Conservation (phyloP, 1,140 invertebrate genomes). For the Galleria mellonella region DNA sequence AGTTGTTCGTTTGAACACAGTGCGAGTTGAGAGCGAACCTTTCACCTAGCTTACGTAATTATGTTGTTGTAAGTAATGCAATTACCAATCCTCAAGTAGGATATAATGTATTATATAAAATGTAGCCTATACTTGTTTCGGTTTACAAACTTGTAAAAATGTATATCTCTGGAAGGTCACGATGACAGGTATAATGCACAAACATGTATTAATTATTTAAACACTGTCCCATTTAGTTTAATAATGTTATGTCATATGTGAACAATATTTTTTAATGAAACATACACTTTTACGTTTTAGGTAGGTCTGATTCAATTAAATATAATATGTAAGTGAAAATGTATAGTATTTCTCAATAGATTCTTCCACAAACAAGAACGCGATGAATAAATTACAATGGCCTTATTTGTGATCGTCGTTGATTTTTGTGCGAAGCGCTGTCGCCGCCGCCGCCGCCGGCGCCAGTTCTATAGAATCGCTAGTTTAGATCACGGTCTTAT, state of each 20-base stretch:
- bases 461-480: conserved; percentile 44
- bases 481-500: conserved; percentile 42
- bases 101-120: conserved; percentile 46
- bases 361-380: conserved; percentile 48
- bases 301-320: conserved; percentile 67
- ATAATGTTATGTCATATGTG: conserved; percentile 56
- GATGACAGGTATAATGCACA: conserved; percentile 60
- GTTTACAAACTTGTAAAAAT: conserved; percentile 47
- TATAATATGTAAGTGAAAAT: conserved; percentile 62
- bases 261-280: conserved; percentile 59
- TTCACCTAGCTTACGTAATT: conserved; percentile 44
- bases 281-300: conserved; percentile 56
- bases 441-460: conserved; percentile 10
- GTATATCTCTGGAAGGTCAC: conserved; percentile 43
- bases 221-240: conserved; percentile 37
- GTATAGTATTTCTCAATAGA: conserved; percentile 62
- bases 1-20: neutral
- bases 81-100: conserved; percentile 50
- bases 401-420: conserved; percentile 44
- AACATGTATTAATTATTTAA: conserved; percentile 57
- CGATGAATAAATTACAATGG: conserved; percentile 38
- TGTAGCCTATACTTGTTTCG: conserved; percentile 48
- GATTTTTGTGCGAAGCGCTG: conserved; percentile 2
- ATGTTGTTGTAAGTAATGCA: conserved; percentile 40
- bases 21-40: conserved; percentile 15